These are phyloP conservation scores for Tipula vernalis DNA, from an alignment of 2,888 invertebrate genomes.

Conservation along the genomic window DNA sequence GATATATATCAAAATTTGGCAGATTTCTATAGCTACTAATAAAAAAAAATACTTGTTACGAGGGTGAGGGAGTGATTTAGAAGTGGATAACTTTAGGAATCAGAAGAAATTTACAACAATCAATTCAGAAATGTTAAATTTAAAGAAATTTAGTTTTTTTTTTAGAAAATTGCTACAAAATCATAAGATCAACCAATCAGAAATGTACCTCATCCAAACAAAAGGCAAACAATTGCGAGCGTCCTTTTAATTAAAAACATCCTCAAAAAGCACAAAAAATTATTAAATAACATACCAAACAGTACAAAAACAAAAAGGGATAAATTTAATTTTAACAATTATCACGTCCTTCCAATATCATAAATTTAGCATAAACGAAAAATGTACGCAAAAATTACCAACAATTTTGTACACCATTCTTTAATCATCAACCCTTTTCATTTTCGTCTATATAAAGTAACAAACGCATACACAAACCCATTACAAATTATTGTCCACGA, in stretches of 20 bases:
- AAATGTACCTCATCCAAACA: not conserved
- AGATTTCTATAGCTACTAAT: too few species aligned
- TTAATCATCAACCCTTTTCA: not conserved
- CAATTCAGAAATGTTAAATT: too few species aligned
- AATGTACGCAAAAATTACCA: not conserved
- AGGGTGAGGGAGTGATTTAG: too few species aligned
- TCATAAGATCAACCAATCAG: not conserved
- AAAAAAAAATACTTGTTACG: too few species aligned
- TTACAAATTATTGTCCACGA: not conserved
- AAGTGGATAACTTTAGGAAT: too few species aligned
- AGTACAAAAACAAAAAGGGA: too few species aligned
- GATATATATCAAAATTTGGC: too few species aligned
- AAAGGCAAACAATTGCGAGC: not conserved
- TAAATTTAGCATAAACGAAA: not conserved
- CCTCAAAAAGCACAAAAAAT: not conserved
- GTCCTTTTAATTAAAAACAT: not conserved
- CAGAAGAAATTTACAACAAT: too few species aligned
- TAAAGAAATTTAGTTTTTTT: too few species aligned
- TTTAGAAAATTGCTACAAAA: too few species aligned
- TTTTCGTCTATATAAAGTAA: too few species aligned
- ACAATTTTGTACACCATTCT: not conserved
- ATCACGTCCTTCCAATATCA: conserved; percentile 4
- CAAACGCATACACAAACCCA: not conserved
- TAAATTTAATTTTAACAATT: conserved; percentile 4
- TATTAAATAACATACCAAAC: too few species aligned